Conservation (phyloP, 2,797 vertebrate species). For the Orestias chungarensis region DNA sequence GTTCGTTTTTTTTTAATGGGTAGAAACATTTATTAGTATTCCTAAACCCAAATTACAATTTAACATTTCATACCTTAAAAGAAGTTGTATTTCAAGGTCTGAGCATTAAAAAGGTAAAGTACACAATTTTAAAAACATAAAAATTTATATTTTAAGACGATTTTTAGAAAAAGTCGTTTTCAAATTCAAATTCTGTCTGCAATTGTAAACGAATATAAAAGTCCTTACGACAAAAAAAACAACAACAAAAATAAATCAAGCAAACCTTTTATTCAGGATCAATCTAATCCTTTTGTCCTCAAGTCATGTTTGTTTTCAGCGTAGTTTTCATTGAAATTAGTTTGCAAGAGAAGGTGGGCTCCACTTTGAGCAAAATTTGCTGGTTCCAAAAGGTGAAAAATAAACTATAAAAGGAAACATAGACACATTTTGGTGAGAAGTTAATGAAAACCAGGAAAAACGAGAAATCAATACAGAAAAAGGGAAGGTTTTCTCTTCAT, state of each 20-base stretch:
- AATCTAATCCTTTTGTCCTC: not conserved
- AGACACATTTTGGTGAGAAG: not conserved
- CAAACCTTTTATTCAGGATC: not conserved
- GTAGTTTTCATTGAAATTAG: not conserved
- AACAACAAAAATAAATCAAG: too few species aligned
- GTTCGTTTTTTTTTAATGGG: too few species aligned
- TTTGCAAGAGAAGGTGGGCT: not conserved
- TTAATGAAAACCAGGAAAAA: constrained; percentile 9
- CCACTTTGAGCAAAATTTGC: not conserved
- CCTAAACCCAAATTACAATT: too few species aligned
- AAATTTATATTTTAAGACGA: too few species aligned
- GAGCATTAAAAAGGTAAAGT: too few species aligned
- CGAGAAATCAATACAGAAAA: constrained; percentile 5
- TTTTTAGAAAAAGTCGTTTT: too few species aligned
- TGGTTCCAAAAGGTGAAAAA: not conserved
- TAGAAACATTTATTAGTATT: too few species aligned
- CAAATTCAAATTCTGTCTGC: too few species aligned
- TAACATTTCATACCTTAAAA: too few species aligned
- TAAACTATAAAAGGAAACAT: not conserved
- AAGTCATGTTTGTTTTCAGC: not conserved
- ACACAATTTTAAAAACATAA: too few species aligned
- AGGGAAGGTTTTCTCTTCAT: constrained; percentile 18
- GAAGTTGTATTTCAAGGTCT: too few species aligned
- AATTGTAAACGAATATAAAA: not conserved
- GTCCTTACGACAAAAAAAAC: too few species aligned